Conservation (phyloP, 1,140 invertebrate genomes). For the Drosophila parabipectinata region DNA sequence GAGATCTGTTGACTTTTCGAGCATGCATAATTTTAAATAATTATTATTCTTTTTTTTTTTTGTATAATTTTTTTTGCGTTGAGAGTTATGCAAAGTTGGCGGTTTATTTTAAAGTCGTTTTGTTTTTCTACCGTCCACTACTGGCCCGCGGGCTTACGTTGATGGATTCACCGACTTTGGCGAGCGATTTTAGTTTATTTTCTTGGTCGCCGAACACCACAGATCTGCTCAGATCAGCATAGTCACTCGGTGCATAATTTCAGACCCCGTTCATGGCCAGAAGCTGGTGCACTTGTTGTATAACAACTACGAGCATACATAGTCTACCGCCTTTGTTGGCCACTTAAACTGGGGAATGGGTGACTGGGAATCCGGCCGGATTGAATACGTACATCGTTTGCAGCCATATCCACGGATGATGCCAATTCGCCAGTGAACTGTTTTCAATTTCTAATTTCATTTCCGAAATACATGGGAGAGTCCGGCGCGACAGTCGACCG, state of each 20-base stretch:
- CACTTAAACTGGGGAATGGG: constrained; percentile 29
- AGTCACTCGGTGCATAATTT: constrained; percentile 30
- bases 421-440: constrained; percentile 78
- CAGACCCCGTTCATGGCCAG: constrained; percentile 41
- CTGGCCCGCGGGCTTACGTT: constrained; percentile 26
- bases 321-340: constrained; percentile 26
- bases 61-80: constrained; percentile 13
- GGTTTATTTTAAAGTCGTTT: constrained; percentile 9
- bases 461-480: constrained; percentile 72
- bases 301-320: constrained; percentile 21
- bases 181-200: constrained; percentile 31
- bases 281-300: constrained; percentile 43
- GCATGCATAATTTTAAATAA: constrained; percentile 70
- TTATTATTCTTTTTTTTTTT: constrained; percentile 16
- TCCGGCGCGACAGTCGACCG: constrained; percentile 33
- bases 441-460: constrained; percentile 84
- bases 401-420: constrained; percentile 83
- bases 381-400: constrained; percentile 75
- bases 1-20: constrained; percentile 52
- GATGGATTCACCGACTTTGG: constrained; percentile 29
- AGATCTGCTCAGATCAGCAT: constrained; percentile 18
- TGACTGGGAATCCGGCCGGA: constrained; percentile 10
- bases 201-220: constrained; percentile 1
- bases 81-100: constrained; percentile 50
- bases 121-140: constrained; percentile 18